These are phyloP conservation scores for Arrhamphus sclerolepis DNA, from an alignment of 2,797 vertebrate species.

Conservation along the genomic window DNA sequence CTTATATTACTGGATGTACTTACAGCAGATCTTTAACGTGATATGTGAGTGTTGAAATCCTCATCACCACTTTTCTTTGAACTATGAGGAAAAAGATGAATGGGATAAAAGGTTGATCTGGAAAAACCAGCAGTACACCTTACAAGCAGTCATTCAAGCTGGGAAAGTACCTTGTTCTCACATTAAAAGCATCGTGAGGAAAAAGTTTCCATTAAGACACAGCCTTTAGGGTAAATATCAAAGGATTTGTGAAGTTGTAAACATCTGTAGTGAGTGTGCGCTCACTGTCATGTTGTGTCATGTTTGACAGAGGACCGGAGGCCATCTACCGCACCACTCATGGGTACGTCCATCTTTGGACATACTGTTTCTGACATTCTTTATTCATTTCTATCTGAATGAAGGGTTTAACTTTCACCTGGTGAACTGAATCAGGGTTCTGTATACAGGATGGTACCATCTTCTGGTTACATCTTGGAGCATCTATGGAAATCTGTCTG, in stretches of 20 bases:
- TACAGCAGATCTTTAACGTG: fast-evolving
- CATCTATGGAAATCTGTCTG: fast-evolving
- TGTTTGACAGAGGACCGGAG: slow-evolving; percentile 37
- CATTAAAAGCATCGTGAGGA: not conserved
- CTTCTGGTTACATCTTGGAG: not conserved
- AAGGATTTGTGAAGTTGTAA: not conserved
- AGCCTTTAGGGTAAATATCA: no score
- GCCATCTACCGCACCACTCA: slow-evolving; percentile 22
- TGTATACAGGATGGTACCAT: no score
- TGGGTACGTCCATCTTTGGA: slow-evolving; percentile 41
- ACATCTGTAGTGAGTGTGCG: not conserved
- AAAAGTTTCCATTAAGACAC: not conserved
- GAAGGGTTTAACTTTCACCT: fast-evolving
- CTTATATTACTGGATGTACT: no score
- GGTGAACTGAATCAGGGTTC: no score
- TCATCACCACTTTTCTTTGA: not conserved
- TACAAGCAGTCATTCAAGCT: not conserved
- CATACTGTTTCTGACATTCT: fast-evolving
- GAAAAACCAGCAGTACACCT: slow-evolving; percentile 20
- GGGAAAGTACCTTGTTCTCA: slow-evolving; percentile 16
- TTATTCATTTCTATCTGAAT: not conserved
- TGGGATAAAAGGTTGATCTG: no score
- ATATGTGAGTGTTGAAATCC: not conserved
- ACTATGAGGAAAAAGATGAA: slow-evolving; percentile 1
- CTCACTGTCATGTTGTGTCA: slow-evolving; percentile 5